Evolutionary conservation across 2,888 invertebrate genomes (phyloP), one percentile per base, ranked within the genome.

Genomic region (Neuroscelio doddi): DNA sequence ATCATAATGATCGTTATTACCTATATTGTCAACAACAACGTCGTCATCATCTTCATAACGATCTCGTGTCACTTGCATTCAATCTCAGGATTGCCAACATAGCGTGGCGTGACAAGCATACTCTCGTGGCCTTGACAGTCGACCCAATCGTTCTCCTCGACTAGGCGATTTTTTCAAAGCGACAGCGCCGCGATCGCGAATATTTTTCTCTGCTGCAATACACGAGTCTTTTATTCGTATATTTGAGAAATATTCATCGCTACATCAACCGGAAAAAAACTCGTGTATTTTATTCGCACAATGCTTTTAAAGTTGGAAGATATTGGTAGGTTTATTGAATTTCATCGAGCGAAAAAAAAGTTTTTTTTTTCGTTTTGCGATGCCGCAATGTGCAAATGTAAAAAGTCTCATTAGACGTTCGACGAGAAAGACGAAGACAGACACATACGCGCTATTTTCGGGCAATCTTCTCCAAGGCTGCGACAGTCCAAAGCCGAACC

Each of bases 91-190:
- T 64, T 53, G 61, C 63, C 46, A 66, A 63, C 64, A 53, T 64
- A 74, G 72, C 64, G 68, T 73, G 64, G 72, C 76, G 73, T 77
- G 78, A 80, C 79, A 68, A 66, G 71, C 75, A 70, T 46, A 68
- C 73, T 78, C 74, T 68, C 74, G 71, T 68, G 77, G 74, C 80
- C 81, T 80, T 81, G 81, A 79, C 80, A 80, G 77, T 76, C 79
- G 80, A 80, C 79, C 78, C 75, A 71, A 71, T 66, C 71, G 64
- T 61, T 58, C 52, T 58, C 68, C 63, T 66, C 68, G 58, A 68
- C 56, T 59, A 36, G 56, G 36, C 52, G 39, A 47, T 62, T 57
- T 57, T 53, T 53, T 34, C 32, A 16, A 17, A 30, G 3, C 45
- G 10, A 14, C 44, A 29, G 8, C 14, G 5, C 45, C 45, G 16